Conservation (phyloP, 2,113 vertebrate genomes). For the Lagopus leucura region DNA sequence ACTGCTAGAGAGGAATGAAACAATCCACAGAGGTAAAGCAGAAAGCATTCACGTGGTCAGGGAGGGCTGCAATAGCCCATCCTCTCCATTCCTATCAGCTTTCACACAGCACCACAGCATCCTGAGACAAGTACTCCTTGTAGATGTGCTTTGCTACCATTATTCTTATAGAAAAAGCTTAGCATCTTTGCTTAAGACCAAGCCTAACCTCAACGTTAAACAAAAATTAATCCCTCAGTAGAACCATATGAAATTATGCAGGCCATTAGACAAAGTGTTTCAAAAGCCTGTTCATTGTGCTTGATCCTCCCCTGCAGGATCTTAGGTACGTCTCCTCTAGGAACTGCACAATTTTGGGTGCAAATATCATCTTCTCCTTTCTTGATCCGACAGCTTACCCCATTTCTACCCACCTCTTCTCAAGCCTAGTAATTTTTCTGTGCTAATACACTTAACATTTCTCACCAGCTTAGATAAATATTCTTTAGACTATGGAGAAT, state of each 20-base stretch:
- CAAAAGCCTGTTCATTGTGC: neutral
- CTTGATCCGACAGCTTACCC: neutral
- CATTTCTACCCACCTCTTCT: neutral
- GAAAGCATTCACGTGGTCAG: neutral
- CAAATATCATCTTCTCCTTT: neutral
- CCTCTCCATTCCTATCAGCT: neutral
- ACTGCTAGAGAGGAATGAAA: constrained; percentile 1
- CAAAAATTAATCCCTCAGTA: neutral
- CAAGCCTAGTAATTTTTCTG: neutral
- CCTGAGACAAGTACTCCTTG: neutral
- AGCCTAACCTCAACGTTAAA: neutral
- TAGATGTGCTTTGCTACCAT: too few relatives aligned
- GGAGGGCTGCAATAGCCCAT: neutral
- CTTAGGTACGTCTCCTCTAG: neutral
- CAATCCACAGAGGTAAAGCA: neutral
- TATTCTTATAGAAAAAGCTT: neutral
- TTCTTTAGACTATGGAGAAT: neutral
- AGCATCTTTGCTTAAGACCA: neutral
- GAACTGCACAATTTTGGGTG: neutral
- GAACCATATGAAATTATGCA: neutral
- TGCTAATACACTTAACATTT: neutral
- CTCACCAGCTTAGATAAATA: neutral
- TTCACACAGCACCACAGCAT: neutral
- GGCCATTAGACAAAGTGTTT: neutral
- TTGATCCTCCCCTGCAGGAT: neutral